Conservation (phyloP, 1,140 invertebrate species). For the Pemphigus obesinymphae region DNA sequence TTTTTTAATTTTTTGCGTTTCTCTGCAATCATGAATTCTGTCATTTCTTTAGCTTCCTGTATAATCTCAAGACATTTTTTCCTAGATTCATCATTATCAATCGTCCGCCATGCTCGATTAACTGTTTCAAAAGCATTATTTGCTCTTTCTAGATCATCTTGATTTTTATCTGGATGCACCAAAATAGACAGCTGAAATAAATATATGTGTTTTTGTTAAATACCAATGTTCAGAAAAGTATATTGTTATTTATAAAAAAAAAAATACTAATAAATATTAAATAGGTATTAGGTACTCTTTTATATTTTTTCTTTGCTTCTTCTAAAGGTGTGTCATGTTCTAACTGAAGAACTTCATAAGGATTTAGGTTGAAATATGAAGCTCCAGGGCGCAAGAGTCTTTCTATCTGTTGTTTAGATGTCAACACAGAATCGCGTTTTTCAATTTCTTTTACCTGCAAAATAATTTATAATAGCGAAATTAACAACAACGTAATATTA, state of each 20-base stretch:
- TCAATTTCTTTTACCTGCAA: conserved; percentile 90
- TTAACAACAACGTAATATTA: not conserved
- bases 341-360: conserved; percentile 92
- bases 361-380: conserved; percentile 94
- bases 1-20: conserved; percentile 93
- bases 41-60: conserved; percentile 91
- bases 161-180: conserved; percentile 98
- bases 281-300: conserved; percentile 61
- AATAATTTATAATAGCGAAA: not conserved
- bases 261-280: too few species aligned
- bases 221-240: not conserved
- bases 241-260: not conserved
- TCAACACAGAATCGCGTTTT: conserved; percentile 82
- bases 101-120: conserved; percentile 91
- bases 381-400: conserved; percentile 85
- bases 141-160: conserved; percentile 89
- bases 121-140: conserved; percentile 90
- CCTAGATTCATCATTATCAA: conserved; percentile 91
- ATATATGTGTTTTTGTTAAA: not conserved
- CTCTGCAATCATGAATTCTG: conserved; percentile 90
- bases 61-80: conserved; percentile 94
- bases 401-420: conserved; percentile 92
- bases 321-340: conserved; percentile 83
- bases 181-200: conserved; percentile 79
- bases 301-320: conserved; percentile 95